Base-by-base conservation (phyloP, 2,888 invertebrate genomes). In the Dichetophora obliterata region DNA sequence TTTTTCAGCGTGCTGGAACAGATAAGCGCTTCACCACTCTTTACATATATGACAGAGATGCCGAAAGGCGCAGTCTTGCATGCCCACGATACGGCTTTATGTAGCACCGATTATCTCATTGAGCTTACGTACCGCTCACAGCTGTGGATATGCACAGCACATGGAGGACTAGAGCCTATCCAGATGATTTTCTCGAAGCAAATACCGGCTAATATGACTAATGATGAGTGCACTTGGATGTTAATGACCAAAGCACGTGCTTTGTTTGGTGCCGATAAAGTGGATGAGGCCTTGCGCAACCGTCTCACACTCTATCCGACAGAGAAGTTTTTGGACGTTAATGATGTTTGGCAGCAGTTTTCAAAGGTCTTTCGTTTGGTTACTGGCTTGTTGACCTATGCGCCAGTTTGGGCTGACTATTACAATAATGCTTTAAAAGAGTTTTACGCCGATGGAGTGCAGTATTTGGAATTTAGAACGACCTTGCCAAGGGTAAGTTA, bases 11-110 rank as follows among this genome's bases (percentile, higher is more conserved):
- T 92, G 2, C 91, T 91, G 82, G 84, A 90, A 1, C 86, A 89
- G 19, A 93, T 95, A 61, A 89, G 91, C 6, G 81, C 90, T 0
- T 94, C 94, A 0, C 90, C 91, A 78, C 92, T 95, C 0, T 95
- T 93, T 83, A 87, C 91, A 80, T 90, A 95, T 8, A 91, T 96
- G 14, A 90, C 91, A 78, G 88, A 88, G 50, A 91, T 96, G 91
- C 96, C 96, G 0, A 96, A 96, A 89, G 96, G 94, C 4, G 93
- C 91, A 0, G 92, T 92, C 0, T 86, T 95, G 16, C 95, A 95
- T 85, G 90, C 92, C 0, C 95, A 95, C 84, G 92, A 94, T 80
- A 92, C 92, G 77, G 93, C 93, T 0, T 88, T 93, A 0, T 90
- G 92, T 24, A 92, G 92, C 6, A 90, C 91, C 0, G 92, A 93